Evolutionary conservation across 1,140 invertebrate genomes (phyloP), one percentile per base, ranked within the genome.

Genomic region (Drosophila bipectinata): DNA sequence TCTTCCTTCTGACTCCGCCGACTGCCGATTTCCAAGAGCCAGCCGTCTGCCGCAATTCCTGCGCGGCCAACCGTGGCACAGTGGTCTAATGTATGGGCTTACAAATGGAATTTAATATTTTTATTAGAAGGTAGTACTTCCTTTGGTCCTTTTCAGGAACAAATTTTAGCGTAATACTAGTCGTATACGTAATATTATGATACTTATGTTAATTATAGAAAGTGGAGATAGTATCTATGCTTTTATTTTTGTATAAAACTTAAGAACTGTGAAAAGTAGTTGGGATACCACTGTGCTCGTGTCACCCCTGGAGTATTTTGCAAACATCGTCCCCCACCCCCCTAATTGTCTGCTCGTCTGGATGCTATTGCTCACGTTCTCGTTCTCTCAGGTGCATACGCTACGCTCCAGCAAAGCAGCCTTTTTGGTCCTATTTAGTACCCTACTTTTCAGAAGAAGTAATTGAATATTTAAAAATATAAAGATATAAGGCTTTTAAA

Each of bases 361-460:
- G 62, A 66, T 77, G 60, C 63, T 84, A 69, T 77, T 76, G 67
- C 63, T 66, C 77, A 85, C 67, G 72, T 80, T 79, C 64, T 56
- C 55, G 64, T 72, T 76, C 75, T 53, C 61, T 69, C 58, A 69
- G 72, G 67, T 37, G 34, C 67, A 47, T 57, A 60, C 73, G 28
- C 73, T 67, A 72, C 77, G 72, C 77, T 55, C 41, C 32, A 55
- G 30, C 26, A 51, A 51, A 56, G 32, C 63, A 41, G 63, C 21
- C 18, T 24, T 49, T 37, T 39, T 15, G 15, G 44, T 18, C 30
- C 52, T 51, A 4, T 28, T 57, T n/a, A 32, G 44, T 26, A 52
- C 63, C 15, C 63, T 63, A 67, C 45, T 30, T n/a, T 39, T 18
- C 18, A n/a, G 18, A 3, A 9, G 32, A 32, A 9, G 9, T 10